phyloP scores from a whole-genome alignment of 1,140 invertebrate species.

The Magallana gigas region DNA sequence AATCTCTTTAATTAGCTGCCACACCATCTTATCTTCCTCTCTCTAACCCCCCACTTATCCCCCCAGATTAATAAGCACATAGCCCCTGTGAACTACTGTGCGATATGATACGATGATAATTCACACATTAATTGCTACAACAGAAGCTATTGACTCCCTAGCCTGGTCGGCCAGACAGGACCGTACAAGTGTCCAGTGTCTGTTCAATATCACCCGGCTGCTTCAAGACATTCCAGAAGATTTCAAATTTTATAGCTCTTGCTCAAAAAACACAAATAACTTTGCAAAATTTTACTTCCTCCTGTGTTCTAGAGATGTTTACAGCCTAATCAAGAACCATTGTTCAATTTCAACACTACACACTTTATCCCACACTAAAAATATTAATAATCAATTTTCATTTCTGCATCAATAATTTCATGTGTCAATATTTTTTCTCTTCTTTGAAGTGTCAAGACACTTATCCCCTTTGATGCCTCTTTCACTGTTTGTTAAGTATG shows the following conservation, averaged over 20 bases:
- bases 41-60: constrained; percentile 34
- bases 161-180: neutral
- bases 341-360: too few relatives aligned
- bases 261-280: neutral
- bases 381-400: too few relatives aligned
- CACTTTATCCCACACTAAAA: too few relatives aligned
- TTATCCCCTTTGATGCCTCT: neutral
- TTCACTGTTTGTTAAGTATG: constrained; percentile 40
- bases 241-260: neutral
- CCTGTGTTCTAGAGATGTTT: too few relatives aligned
- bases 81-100: constrained; percentile 19
- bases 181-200: constrained; percentile 28
- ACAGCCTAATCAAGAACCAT: too few relatives aligned
- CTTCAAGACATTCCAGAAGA: constrained; percentile 25
- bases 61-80: constrained; percentile 32
- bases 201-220: neutral
- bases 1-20: constrained; percentile 37
- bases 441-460: neutral
- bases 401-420: too few relatives aligned
- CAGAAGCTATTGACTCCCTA: constrained; percentile 30
- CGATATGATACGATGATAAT: constrained; percentile 38
- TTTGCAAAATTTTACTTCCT: neutral
- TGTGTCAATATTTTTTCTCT: neutral
- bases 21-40: constrained; percentile 28
- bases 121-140: constrained; percentile 38